Conservation (phyloP, 92 coral and sea anemone genomes). For the Phenganax subtilis region DNA sequence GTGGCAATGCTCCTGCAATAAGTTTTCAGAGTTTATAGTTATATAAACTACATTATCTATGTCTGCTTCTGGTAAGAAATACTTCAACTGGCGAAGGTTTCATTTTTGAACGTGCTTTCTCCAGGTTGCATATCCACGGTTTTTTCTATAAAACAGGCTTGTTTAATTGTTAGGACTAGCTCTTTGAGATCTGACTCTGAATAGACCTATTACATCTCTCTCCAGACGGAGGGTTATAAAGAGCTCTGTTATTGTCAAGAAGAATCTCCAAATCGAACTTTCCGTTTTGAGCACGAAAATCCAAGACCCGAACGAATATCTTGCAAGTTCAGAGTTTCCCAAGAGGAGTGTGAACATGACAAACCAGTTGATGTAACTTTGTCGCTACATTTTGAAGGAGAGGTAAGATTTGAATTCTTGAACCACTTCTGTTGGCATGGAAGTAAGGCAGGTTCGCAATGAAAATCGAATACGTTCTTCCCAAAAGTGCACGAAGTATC, state of each 20-base stretch:
- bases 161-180: not conserved
- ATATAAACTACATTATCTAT: too few relatives aligned
- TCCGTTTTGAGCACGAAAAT: slow-evolving; percentile 7
- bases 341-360: not conserved
- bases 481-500: too few relatives aligned
- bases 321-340: not conserved
- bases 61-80: too few relatives aligned
- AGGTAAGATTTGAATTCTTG: not conserved
- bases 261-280: not conserved
- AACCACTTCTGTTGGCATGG: too few relatives aligned
- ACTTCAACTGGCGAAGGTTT: too few relatives aligned
- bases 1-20: too few relatives aligned
- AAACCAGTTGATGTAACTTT: not conserved
- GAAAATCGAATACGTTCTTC: too few relatives aligned
- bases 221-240: slow-evolving; percentile 5
- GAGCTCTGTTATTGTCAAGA: not conserved
- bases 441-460: too few relatives aligned
- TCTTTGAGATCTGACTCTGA: too few relatives aligned
- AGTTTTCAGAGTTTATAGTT: too few relatives aligned
- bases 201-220: not conserved
- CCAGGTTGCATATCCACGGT: too few relatives aligned
- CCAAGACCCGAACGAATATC: slow-evolving; percentile 10
- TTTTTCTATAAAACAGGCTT: not conserved
- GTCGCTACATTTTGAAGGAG: slow-evolving; percentile 7
- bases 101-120: too few relatives aligned